Evolutionary conservation across 2,113 vertebrate species (phyloP), one percentile per base, ranked within the genome.

Genomic region (Oxyura jamaicensis): DNA sequence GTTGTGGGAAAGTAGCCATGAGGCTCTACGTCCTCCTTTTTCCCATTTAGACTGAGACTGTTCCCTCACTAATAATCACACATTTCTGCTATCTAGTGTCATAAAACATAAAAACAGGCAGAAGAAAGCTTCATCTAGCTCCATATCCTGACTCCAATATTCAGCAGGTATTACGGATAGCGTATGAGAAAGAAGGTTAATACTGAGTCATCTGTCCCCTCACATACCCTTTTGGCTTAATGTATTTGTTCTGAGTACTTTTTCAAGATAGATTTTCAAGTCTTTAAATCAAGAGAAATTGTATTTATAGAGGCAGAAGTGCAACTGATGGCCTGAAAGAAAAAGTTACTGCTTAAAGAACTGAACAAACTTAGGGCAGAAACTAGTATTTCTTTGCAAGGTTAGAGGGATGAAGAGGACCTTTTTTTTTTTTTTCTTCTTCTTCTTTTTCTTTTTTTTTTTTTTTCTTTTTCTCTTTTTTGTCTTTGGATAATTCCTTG

Each of bases 401-500:
- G 36, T 67, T 75, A 50, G 88, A 93, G 21, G 12, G 31, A 36
- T 13, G 48, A 89, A 65, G 55, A 87, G 58, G 71, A 84, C 41
- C 6, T 60, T 59, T 41, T n/a, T 26, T 53, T 56, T 53, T 8
- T 28, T 66, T 41, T 42, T 26, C n/a, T 53, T 56, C 6, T 48
- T 48, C 22, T 48, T 71, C 6, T 50, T 63, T 39, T 62, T 62
- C 11, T 29, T n/a, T n/a, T 66, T 41, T 42, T 26, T 53, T 56
- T 11, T 48, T 48, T 48, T 48, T 71, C 6, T 50, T 63, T 39
- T 62, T 62, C 11, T 29, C 11, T 29, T 55, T 46, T 56, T 73
- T 66, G 52, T 72, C 86, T 95, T 95, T 91, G 86, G 73, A 20
- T 83, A 91, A 31, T 86, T 96, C 62, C 72, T 95, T 88, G 69